These are phyloP conservation scores for Burhinus oedicnemus DNA, from an alignment of 2,113 vertebrate species.

Conservation along the genomic window DNA sequence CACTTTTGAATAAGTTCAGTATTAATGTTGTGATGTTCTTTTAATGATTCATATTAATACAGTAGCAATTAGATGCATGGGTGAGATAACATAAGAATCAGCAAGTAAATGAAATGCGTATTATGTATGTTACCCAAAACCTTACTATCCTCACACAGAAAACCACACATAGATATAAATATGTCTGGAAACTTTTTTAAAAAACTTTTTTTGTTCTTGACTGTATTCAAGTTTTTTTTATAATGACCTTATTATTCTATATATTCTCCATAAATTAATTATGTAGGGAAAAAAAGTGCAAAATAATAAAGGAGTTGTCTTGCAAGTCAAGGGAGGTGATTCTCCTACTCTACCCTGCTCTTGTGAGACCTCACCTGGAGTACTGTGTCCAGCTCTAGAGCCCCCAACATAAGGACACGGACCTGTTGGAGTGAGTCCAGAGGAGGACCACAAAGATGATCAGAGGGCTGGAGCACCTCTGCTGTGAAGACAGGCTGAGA, in stretches of 20 bases:
- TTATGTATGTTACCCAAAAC: not conserved
- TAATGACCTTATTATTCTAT: not conserved
- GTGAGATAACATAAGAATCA: not conserved
- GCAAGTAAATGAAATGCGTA: not conserved
- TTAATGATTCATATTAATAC: not conserved
- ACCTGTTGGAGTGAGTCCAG: not conserved
- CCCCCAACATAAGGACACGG: not conserved
- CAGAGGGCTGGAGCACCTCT: not conserved
- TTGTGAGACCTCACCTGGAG: not conserved
- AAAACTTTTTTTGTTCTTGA: not conserved
- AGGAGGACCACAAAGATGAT: not conserved
- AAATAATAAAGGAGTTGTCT: not conserved
- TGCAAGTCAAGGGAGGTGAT: not conserved
- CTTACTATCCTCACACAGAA: not conserved
- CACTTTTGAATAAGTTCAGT: not conserved
- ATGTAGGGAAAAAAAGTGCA: too few relatives aligned
- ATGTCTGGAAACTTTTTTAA: not conserved
- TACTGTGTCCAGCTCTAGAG: not conserved
- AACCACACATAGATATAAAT: not conserved
- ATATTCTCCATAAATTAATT: not conserved
- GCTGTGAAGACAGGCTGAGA: not conserved
- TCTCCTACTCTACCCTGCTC: not conserved
- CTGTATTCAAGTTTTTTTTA: not conserved
- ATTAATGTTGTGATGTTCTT: not conserved
- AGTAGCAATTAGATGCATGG: not conserved